A percentile compares a stretch with the other conserved stretches of the same genome.
These are phyloP conservation scores for Sturnus vulgaris DNA, from an alignment of 2,113 vertebrate species.

Conservation along the genomic window DNA sequence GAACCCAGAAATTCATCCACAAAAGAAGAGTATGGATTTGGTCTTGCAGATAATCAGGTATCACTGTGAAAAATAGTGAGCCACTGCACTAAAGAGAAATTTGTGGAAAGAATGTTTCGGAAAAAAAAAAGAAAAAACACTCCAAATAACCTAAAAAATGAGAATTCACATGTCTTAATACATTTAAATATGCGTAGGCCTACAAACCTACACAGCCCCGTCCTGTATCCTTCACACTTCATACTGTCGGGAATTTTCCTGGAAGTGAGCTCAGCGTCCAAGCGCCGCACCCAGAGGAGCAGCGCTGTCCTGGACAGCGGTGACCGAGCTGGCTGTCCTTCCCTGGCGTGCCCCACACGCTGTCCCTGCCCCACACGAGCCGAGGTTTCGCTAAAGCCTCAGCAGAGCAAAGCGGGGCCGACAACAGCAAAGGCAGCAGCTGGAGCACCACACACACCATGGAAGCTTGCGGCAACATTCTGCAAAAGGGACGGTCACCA, in stretches of 20 bases:
- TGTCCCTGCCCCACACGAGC: neutral
- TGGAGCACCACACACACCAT: neutral
- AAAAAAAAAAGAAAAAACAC: neutral
- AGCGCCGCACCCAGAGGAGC: too few species aligned
- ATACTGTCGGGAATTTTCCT: fast-evolving
- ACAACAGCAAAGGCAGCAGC: neutral
- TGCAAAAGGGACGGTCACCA: neutral
- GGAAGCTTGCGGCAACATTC: neutral
- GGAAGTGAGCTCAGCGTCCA: neutral
- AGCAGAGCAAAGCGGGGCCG: too few species aligned
- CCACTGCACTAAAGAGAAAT: neutral
- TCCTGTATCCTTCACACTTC: neutral
- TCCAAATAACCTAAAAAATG: neutral
- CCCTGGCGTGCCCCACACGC: fast-evolving
- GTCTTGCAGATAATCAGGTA: neutral
- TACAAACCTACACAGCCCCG: fast-evolving
- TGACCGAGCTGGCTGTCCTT: neutral
- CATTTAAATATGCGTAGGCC: neutral
- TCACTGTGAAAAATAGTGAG: neutral
- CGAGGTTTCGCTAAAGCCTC: fast-evolving
- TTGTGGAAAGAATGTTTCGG: neutral
- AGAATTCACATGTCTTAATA: neutral
- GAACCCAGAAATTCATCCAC: neutral
- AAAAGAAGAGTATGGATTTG: neutral
- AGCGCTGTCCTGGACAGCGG: fast-evolving